Evolutionary conservation across 2,888 invertebrate genomes (phyloP).

Genomic region (Agrypnus murinus): DNA sequence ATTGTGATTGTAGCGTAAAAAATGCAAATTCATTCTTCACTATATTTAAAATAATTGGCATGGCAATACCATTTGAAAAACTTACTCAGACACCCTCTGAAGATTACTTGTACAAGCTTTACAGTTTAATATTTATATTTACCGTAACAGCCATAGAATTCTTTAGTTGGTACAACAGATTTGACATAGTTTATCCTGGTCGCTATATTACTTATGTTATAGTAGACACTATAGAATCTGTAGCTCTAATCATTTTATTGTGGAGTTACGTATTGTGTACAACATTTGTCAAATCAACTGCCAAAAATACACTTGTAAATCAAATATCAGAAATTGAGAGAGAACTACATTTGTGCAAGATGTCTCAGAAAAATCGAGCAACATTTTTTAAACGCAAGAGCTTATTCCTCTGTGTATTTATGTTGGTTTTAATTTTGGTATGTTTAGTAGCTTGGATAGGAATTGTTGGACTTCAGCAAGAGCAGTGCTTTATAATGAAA

Average conservation of each 20-base stretch:
- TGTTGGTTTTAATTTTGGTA: background rate
- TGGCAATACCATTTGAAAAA: background rate
- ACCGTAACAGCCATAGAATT: too few species aligned
- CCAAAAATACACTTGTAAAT: background rate
- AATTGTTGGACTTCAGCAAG: background rate
- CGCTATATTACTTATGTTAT: background rate
- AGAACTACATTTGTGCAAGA: background rate
- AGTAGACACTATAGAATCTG: background rate
- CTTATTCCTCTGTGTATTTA: background rate
- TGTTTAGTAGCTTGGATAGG: background rate
- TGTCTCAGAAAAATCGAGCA: background rate
- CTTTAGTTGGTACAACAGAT: too few species aligned
- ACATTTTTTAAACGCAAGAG: background rate
- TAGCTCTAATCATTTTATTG: background rate
- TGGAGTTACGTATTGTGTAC: background rate
- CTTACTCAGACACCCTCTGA: too few species aligned
- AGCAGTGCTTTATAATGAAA: background rate
- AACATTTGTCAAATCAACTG: background rate
- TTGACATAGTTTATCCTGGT: background rate
- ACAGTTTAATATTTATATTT: too few species aligned
- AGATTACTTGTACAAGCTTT: too few species aligned
- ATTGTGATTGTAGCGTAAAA: background rate
- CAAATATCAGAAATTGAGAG: conserved; percentile 11
- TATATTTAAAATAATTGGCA: background rate
- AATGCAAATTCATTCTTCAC: background rate